phyloP scores from a whole-genome alignment of 2,888 invertebrate genomes.

The Notodonta ziczac region DNA sequence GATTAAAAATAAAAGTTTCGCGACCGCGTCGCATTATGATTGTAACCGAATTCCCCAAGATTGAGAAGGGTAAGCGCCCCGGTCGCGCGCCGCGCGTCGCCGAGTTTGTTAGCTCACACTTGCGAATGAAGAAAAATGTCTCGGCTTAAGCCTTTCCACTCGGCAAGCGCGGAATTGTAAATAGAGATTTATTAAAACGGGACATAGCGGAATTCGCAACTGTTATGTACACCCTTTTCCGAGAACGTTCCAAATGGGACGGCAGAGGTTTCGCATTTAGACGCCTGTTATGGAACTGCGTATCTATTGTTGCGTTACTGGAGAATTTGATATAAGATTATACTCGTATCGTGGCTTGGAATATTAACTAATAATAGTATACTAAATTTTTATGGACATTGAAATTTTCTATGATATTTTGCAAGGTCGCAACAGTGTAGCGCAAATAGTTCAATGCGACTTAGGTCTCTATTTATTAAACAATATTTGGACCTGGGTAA shows the following conservation, averaged over 20 bases:
- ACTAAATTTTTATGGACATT: no score
- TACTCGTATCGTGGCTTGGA: slow-evolving; percentile 6
- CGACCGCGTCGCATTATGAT: slow-evolving; percentile 49
- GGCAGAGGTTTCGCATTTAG: slow-evolving; percentile 51
- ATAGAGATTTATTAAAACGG: slow-evolving; percentile 83
- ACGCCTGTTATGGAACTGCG: slow-evolving; percentile 27
- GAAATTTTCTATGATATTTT: no score
- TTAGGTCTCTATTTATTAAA: no score
- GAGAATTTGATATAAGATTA: slow-evolving; percentile 7
- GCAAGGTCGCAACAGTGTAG: no score
- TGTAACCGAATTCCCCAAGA: slow-evolving; percentile 63
- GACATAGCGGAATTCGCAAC: slow-evolving; percentile 66
- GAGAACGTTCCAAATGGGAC: slow-evolving; percentile 50
- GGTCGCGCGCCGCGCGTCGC: slow-evolving; percentile 48
- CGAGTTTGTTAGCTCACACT: slow-evolving; percentile 77
- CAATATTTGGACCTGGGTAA: no score
- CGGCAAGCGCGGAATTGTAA: slow-evolving; percentile 75
- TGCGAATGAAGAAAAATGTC: slow-evolving; percentile 83
- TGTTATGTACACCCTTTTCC: slow-evolving; percentile 60
- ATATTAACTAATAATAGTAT: not conserved
- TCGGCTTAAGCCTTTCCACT: slow-evolving; percentile 79
- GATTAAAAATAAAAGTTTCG: slow-evolving; percentile 52
- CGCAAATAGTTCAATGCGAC: no score
- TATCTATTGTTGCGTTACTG: slow-evolving; percentile 18
- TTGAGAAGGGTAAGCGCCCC: slow-evolving; percentile 68